phyloP scores from a whole-genome alignment of 2,888 invertebrate species.

The Nebria salina region DNA sequence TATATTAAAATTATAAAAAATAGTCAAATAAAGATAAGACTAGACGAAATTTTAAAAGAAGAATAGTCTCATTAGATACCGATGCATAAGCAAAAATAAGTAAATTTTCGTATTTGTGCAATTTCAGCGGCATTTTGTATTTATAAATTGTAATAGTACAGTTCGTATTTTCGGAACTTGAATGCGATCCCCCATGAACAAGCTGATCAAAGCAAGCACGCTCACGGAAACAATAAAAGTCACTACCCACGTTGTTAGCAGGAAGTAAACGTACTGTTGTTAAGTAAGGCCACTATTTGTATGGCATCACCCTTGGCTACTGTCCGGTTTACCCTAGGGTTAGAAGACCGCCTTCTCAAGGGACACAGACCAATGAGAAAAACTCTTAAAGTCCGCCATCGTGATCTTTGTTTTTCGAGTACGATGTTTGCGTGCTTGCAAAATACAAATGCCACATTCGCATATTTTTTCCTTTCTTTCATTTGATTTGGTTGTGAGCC shows the following conservation, averaged over 20 bases:
- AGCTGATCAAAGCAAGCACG: conserved; percentile 13
- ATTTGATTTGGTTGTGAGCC: neutral
- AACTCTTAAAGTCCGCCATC: conserved; percentile 8
- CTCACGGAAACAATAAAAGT: conserved; percentile 20
- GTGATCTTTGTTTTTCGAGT: conserved; percentile 8
- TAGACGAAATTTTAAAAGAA: neutral
- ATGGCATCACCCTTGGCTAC: conserved; percentile 6
- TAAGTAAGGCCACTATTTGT: conserved; percentile 11
- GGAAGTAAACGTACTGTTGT: conserved; percentile 16
- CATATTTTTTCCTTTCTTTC: neutral
- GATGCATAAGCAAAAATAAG: neutral
- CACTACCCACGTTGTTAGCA: conserved; percentile 4
- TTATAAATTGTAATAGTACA: neutral
- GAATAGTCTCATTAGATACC: neutral
- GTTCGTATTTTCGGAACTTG: neutral
- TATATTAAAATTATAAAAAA: neutral
- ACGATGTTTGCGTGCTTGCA: neutral
- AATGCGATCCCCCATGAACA: neutral
- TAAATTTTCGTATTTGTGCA: neutral
- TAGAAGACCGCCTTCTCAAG: conserved; percentile 22
- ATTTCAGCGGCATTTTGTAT: neutral
- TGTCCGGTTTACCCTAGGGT: conserved; percentile 8
- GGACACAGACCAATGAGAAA: conserved; percentile 24
- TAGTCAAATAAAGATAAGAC: neutral
- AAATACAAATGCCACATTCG: neutral